Percentiles rank a stretch among this genome's conserved stretches.
phyloP scores from a whole-genome alignment of 2,113 vertebrate species.

The Sceloporus undulatus region DNA sequence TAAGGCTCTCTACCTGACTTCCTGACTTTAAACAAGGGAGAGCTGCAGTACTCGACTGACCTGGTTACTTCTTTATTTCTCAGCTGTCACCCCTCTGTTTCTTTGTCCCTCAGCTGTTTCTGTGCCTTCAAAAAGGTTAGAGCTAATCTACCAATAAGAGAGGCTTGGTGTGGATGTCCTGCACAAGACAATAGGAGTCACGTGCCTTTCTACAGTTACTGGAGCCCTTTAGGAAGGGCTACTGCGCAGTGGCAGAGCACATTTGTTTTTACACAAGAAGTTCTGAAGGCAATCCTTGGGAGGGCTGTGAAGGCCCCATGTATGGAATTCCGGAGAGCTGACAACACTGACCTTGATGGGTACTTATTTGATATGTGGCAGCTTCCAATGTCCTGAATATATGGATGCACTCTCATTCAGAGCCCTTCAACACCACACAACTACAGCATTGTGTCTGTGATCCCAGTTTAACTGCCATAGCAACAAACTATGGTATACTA shows the following conservation, averaged over 20 bases:
- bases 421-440: too few species aligned
- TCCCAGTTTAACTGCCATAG: too few species aligned
- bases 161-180: neutral
- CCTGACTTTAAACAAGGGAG: neutral
- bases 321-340: neutral
- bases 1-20: constrained; percentile 1
- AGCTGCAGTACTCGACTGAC: neutral
- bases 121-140: neutral
- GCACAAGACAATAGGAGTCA: neutral
- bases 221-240: neutral
- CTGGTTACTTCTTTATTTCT: neutral
- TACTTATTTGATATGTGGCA: neutral
- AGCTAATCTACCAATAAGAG: neutral
- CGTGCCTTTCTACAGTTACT: neutral
- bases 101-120: neutral
- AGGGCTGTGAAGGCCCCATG: neutral
- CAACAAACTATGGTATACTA: too few species aligned
- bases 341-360: neutral
- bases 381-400: too few species aligned
- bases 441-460: too few species aligned
- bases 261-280: neutral
- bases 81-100: neutral
- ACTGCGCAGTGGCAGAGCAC: neutral
- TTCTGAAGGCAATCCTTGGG: neutral
- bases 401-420: neutral